Conservation (phyloP, 1,140 invertebrate species). For the Lordiphosa stackelbergi region DNA sequence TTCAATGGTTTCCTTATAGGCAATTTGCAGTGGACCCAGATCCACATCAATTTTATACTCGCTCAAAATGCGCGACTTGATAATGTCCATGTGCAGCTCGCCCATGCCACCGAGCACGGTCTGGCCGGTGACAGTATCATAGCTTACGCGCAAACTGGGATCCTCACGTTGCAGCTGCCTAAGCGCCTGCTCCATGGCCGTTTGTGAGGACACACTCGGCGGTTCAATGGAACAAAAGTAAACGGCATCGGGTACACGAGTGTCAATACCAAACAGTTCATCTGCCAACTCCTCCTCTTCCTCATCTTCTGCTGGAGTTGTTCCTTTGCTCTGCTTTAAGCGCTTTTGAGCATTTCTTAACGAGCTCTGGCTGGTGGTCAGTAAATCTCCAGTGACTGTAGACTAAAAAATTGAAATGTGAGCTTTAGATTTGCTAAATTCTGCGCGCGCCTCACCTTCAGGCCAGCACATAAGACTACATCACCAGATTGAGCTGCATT, state of each 20-base stretch:
- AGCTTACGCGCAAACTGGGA: conserved; percentile 90
- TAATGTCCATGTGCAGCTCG: conserved; percentile 96
- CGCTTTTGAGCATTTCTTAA: conserved; percentile 80
- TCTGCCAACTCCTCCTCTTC: conserved; percentile 39
- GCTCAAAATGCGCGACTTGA: conserved; percentile 89
- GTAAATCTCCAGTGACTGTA: conserved; percentile 91
- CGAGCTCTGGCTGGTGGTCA: conserved; percentile 82
- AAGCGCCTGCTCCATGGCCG: conserved; percentile 90
- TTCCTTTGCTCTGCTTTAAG: conserved; percentile 72
- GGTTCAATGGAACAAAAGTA: conserved; percentile 98
- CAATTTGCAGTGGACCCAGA: conserved; percentile 95
- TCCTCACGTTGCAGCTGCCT: conserved; percentile 92
- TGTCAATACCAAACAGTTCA: conserved; percentile 79
- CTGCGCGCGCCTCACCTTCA: conserved; percentile 81
- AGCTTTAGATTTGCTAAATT: conserved; percentile 7
- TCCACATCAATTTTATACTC: conserved; percentile 96
- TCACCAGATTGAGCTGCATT: conserved; percentile 85
- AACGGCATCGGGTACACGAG: conserved; percentile 92
- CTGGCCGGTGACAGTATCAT: conserved; percentile 89
- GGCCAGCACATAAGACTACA: conserved; percentile 92
- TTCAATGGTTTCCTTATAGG: conserved; percentile 90
- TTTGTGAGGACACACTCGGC: conserved; percentile 86
- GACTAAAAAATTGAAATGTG: conserved; percentile 65
- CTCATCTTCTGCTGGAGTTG: background rate
- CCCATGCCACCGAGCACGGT: conserved; percentile 95